Percentiles rank a stretch among this genome's conserved stretches.
phyloP scores from a whole-genome alignment of 2,797 vertebrate genomes.

The Gambelia wislizenii region DNA sequence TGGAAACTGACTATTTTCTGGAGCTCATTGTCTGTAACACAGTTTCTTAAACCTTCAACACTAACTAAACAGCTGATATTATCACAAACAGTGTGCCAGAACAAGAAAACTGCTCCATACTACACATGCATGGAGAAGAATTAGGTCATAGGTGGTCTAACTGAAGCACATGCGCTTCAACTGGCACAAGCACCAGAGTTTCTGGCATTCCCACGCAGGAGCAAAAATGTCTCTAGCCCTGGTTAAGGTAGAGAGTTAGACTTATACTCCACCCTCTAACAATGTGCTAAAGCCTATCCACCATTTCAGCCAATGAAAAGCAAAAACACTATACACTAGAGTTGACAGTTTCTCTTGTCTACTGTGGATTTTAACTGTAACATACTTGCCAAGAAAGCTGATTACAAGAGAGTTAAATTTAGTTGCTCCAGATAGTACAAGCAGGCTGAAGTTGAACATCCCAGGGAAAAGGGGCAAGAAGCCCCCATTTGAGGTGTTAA shows the following conservation, averaged over 20 bases:
- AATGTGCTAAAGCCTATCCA: neutral
- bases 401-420: neutral
- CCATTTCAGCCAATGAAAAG: neutral
- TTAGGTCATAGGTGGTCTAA: neutral
- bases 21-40: neutral
- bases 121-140: neutral
- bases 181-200: neutral
- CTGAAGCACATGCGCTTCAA: neutral
- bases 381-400: neutral
- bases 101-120: neutral
- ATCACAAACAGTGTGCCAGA: neutral
- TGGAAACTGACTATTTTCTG: neutral
- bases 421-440: neutral
- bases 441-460: neutral
- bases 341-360: neutral
- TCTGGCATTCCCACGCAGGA: neutral
- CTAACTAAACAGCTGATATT: neutral
- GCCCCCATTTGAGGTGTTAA: neutral
- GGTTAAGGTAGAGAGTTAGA: neutral
- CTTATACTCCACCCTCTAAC: neutral
- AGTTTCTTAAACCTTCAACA: neutral
- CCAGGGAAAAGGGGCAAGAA: neutral
- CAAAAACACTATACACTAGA: neutral
- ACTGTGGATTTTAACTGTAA: neutral
- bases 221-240: no score